Evolutionary conservation across 2,888 invertebrate genomes (phyloP).

Genomic region (Leptopilina drosophilae): DNA sequence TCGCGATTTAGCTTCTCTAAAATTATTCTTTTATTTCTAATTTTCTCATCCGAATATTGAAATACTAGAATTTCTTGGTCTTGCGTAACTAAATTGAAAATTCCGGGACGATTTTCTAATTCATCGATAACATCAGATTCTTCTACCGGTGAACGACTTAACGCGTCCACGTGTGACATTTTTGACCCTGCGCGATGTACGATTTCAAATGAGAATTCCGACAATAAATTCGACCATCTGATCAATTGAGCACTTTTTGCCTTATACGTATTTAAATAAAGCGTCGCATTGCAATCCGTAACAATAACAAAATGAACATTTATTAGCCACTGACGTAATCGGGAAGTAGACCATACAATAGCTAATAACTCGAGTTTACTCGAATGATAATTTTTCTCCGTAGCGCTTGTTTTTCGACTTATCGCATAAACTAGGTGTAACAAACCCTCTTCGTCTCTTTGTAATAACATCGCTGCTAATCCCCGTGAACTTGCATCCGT

Average conservation of each 20-base stretch:
- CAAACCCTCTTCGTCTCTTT: neutral
- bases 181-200: neutral
- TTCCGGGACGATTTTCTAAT: neutral
- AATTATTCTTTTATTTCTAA: neutral
- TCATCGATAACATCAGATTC: neutral
- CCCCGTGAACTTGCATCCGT: conserved; percentile 6
- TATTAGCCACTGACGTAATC: conserved; percentile 41
- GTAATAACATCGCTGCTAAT: neutral
- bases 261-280: neutral
- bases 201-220: neutral
- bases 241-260: neutral
- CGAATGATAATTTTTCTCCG: conserved; percentile 54
- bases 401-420: conserved; percentile 63
- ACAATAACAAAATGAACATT: conserved; percentile 1
- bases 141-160: conserved; percentile 1
- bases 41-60: neutral
- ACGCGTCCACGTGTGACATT: neutral
- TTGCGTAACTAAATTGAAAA: neutral
- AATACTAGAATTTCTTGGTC: neutral
- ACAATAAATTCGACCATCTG: neutral
- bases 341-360: conserved; percentile 51
- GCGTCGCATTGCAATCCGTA: neutral
- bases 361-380: conserved; percentile 63
- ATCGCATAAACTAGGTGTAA: conserved; percentile 47
- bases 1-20: neutral